Evolutionary conservation across 2,888 invertebrate genomes (phyloP).

Genomic region (Ornithoptera priamus): DNA sequence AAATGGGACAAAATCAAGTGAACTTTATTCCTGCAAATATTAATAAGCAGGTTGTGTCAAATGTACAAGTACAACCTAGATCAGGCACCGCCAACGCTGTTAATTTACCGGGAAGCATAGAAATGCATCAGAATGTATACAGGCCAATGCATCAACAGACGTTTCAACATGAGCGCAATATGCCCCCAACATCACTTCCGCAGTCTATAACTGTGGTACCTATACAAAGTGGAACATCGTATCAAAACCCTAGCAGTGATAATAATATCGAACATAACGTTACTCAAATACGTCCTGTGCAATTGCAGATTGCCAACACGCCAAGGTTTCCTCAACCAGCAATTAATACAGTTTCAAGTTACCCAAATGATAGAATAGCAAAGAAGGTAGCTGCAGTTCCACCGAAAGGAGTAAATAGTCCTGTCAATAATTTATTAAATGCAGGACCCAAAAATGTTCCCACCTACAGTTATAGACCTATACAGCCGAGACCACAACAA

Average conservation of each 20-base stretch:
- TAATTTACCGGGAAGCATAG: constrained; percentile 32
- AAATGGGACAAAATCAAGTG: constrained; percentile 40
- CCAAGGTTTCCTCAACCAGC: constrained; percentile 7
- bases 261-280: constrained; percentile 30
- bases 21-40: constrained; percentile 30
- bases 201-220: constrained; percentile 46
- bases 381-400: constrained; percentile 34
- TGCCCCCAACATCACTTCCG: constrained; percentile 31
- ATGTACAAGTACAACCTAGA: constrained; percentile 37
- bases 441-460: constrained; percentile 42
- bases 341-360: constrained; percentile 12
- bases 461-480: constrained; percentile 50
- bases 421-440: constrained; percentile 38
- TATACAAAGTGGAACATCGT: constrained; percentile 38
- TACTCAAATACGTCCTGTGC: constrained; percentile 33
- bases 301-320: constrained; percentile 24
- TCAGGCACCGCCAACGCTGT: constrained; percentile 38
- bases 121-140: constrained; percentile 35
- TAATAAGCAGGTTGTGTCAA: constrained; percentile 30
- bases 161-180: constrained; percentile 28
- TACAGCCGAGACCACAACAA: constrained; percentile 55
- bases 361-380: constrained; percentile 31
- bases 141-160: constrained; percentile 32
- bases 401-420: constrained; percentile 32
- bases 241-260: constrained; percentile 27